phyloP scores from a whole-genome alignment of 2,888 invertebrate species.

The Camponotus fellah region DNA sequence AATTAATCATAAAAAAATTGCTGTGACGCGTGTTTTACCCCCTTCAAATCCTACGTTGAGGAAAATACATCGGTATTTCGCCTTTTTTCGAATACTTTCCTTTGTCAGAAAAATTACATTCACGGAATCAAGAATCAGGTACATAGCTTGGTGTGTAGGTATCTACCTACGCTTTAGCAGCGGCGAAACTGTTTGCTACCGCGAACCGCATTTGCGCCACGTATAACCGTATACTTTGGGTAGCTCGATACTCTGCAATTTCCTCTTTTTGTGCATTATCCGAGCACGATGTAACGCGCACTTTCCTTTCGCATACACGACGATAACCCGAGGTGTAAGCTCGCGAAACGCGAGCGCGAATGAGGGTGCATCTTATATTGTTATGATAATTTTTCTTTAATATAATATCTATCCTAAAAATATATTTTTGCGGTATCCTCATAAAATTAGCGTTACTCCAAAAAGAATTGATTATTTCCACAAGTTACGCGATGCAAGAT shows the following conservation, averaged over 20 bases:
- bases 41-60: conserved; percentile 6
- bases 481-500: background rate
- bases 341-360: conserved; percentile 33
- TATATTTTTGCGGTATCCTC: background rate
- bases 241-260: conserved; percentile 51
- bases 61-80: conserved; percentile 27
- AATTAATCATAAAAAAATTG: conserved; percentile 38
- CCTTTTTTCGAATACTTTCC: conserved; percentile 11
- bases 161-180: conserved; percentile 32
- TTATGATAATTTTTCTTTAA: background rate
- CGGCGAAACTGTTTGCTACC: conserved; percentile 38
- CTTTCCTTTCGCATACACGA: conserved; percentile 12
- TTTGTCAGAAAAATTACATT: conserved; percentile 54
- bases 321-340: conserved; percentile 49
- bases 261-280: conserved; percentile 34
- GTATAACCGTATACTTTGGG: conserved; percentile 56
- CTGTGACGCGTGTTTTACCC: background rate
- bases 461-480: background rate
- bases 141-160: conserved; percentile 22
- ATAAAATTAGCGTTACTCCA: background rate
- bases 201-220: conserved; percentile 46
- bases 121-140: conserved; percentile 40
- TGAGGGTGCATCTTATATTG: background rate
- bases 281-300: conserved; percentile 23
- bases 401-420: background rate